Conservation (phyloP, 2,797 vertebrate species). For the Hyperoplus lanceolatus region DNA sequence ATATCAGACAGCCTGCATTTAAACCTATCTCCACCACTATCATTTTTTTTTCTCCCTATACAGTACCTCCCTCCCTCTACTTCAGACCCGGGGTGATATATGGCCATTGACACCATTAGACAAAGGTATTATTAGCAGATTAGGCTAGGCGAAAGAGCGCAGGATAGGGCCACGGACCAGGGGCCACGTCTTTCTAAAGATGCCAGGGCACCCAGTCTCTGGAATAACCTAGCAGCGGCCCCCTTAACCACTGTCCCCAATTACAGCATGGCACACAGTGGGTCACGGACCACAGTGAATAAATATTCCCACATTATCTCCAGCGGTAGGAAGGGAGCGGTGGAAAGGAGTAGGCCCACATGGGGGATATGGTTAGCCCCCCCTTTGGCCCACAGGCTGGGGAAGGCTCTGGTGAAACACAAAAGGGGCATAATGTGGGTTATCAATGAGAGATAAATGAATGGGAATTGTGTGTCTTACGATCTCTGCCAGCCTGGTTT, state of each 20-base stretch:
- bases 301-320: constrained; percentile 91
- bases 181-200: constrained; percentile 77
- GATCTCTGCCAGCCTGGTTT: constrained; percentile 5
- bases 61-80: constrained; percentile 13
- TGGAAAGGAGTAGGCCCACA: constrained; percentile 59
- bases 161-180: constrained; percentile 68
- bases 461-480: neutral
- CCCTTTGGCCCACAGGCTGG: constrained; percentile 45
- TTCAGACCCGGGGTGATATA: constrained; percentile 75
- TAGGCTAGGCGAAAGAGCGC: constrained; percentile 70
- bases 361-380: constrained; percentile 49
- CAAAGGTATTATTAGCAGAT: constrained; percentile 89
- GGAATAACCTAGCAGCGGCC: constrained; percentile 78
- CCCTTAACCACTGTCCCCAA: constrained; percentile 83
- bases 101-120: constrained; percentile 87
- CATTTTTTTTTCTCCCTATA: constrained; percentile 1
- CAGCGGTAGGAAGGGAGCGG: constrained; percentile 49
- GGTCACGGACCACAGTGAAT: constrained; percentile 90
- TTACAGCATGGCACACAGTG: constrained; percentile 81
- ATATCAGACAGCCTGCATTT: constrained; percentile 25
- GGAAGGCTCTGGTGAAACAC: constrained; percentile 37
- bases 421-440: constrained; percentile 46
- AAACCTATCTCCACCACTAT: constrained; percentile 25
- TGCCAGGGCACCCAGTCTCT: constrained; percentile 52
- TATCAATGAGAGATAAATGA: constrained; percentile 36